Evolutionary conservation across 2,888 invertebrate genomes (phyloP).

Genomic region (Sympetrum striolatum): DNA sequence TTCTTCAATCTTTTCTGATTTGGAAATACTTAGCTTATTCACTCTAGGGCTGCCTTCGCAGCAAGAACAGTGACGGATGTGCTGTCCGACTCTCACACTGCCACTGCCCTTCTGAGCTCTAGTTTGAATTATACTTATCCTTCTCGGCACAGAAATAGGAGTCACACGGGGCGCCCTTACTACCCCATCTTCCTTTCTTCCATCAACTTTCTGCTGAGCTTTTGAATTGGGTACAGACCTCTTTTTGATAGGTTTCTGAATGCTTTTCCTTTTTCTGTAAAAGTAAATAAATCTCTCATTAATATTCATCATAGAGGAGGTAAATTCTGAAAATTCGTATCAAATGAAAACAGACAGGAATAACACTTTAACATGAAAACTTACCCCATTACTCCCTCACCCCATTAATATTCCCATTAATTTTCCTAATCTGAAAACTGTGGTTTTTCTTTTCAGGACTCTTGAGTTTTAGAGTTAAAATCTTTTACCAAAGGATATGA

Average conservation of each 20-base stretch:
- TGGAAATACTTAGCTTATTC: not conserved
- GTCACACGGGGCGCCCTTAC: not conserved
- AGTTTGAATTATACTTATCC: slow-evolving; percentile 34
- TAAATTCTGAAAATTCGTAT: no score
- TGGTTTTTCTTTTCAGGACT: no score
- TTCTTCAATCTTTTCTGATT: not conserved
- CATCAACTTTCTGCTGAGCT: not conserved
- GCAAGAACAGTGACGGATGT: slow-evolving; percentile 5
- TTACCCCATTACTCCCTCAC: no score
- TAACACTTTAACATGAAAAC: not conserved
- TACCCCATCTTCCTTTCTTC: not conserved
- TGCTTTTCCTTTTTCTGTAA: slow-evolving; percentile 35
- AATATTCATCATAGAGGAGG: no score
- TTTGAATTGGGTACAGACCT: not conserved
- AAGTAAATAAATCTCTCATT: not conserved
- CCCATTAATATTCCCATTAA: no score
- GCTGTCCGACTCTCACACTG: not conserved
- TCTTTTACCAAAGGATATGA: no score
- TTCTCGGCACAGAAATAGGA: not conserved
- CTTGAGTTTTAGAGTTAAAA: no score
- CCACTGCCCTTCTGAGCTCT: slow-evolving; percentile 27
- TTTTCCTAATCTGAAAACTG: no score
- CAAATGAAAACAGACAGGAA: no score
- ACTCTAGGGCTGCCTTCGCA: not conserved
- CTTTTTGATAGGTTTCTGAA: slow-evolving; percentile 14